These are phyloP conservation scores for Metridium senile DNA, from an alignment of 92 coral and sea anemone genomes.

Conservation along the genomic window DNA sequence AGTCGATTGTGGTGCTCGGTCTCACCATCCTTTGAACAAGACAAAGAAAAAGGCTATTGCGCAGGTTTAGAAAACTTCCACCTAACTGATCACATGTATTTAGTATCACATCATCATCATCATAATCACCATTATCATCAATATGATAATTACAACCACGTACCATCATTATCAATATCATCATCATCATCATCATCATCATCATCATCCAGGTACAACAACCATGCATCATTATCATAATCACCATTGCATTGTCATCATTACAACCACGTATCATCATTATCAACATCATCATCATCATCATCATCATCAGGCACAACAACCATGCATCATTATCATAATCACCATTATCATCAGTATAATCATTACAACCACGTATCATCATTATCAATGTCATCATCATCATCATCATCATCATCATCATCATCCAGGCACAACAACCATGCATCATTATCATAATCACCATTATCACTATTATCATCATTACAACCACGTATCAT, in stretches of 20 bases:
- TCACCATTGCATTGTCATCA: neutral
- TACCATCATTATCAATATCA: too few relatives aligned
- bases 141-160: neutral
- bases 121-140: neutral
- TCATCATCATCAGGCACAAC: neutral
- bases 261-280: too few relatives aligned
- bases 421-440: neutral
- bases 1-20: slow-evolving; percentile 36
- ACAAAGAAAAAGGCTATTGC: slow-evolving; percentile 21
- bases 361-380: neutral
- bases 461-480: neutral
- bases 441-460: neutral
- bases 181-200: neutral
- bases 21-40: slow-evolving; percentile 3
- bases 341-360: neutral
- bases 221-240: neutral
- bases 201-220: too few relatives aligned
- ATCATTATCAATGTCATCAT: too few relatives aligned
- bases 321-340: neutral
- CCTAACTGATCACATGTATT: too few relatives aligned
- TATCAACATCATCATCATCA: neutral
- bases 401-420: neutral
- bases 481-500: neutral
- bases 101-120: neutral
- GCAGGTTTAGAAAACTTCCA: slow-evolving; percentile 8